Base-by-base conservation (phyloP, 2,113 vertebrate genomes). In the Columba janthina region DNA sequence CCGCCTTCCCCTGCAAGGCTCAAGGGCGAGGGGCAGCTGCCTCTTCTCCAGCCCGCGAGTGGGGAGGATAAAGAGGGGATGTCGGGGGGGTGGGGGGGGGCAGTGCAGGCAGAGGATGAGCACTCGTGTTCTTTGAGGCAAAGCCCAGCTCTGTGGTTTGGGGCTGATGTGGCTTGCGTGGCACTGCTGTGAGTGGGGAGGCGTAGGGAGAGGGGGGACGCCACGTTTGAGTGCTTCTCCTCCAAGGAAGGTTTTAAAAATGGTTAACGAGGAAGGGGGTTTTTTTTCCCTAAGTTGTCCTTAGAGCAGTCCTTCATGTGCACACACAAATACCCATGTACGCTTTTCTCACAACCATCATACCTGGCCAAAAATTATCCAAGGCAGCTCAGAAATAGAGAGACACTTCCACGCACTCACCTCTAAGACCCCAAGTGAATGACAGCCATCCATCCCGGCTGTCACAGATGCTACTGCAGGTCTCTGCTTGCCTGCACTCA, bases 381-480 rank as follows among this genome's bases (percentile, higher is more conserved):
- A 2, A 3, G 18, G 21, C 11, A 77, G 48, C 19, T 66, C 34
- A 22, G 32, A 46, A 34, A 14, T 2, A 36, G 50, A 64, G 46
- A 11, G 13, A 2, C 6, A 17, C 0, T 0, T 22, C 36, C n/a
- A 5, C 4, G 0, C 26, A 26, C 15, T 46, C 44, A 21, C 58
- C 58, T 44, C 1, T 18, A 29, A 70, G 58, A 22, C 29, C 19
- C 15, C 7, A 24, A 34, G 62, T 4, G 57, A 67, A 3, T 14
- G 62, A 18, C 38, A 48, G 56, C 28, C 48, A 24, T 40, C 42
- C 42, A 31, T 28, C 51, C 81, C 6, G 4, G 44, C 36, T 36
- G 72, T 31, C 58, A 38, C 57, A 17, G 7, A 5, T 0, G 0
- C 24, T 31, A 0, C 61, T n/a, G 46, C 46, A 22, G 29, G 3